Percentiles rank a stretch among this genome's conserved stretches.
Evolutionary conservation across 2,888 invertebrate genomes (phyloP).

Genomic region (Baronia brevicornis): DNA sequence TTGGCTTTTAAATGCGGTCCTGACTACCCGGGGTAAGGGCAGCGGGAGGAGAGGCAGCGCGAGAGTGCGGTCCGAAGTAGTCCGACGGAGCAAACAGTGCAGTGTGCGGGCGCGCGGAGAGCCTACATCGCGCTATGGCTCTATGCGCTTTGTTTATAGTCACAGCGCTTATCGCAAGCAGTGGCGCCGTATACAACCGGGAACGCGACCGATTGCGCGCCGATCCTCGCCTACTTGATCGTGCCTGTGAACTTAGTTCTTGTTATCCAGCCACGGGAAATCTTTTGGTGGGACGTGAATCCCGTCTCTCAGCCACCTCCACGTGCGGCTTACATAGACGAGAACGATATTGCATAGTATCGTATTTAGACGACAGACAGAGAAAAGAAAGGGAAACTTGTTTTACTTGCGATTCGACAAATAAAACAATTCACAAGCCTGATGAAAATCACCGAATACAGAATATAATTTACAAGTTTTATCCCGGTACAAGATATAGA

Average conservation of each 20-base stretch:
- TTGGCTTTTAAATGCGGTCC: conserved; percentile 35
- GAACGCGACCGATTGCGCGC: conserved; percentile 59
- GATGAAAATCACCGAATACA: conserved; percentile 90
- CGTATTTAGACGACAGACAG: conserved; percentile 86
- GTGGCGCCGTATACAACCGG: conserved; percentile 51
- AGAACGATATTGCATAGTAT: conserved; percentile 96
- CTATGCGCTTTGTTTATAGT: conserved; percentile 60
- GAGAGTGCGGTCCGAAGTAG: conserved; percentile 34
- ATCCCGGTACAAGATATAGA: conserved; percentile 81
- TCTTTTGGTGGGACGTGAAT: conserved; percentile 96
- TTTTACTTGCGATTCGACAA: conserved; percentile 94
- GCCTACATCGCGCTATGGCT: conserved; percentile 59
- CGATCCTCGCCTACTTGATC: conserved; percentile 75
- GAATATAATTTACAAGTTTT: conserved; percentile 90
- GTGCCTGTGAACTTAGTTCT: conserved; percentile 95
- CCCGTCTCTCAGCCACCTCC: conserved; percentile 90
- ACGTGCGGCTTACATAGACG: conserved; percentile 91
- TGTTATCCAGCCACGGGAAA: conserved; percentile 99
- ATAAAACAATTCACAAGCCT: conserved; percentile 78
- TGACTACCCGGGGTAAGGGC: conserved; percentile 37
- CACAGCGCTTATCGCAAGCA: conserved; percentile 52
- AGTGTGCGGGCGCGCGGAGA: conserved; percentile 52
- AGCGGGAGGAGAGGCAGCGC: conserved; percentile 50
- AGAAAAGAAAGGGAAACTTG: conserved; percentile 85
- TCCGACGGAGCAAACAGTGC: conserved; percentile 25